Conservation (phyloP, 2,888 invertebrate genomes). For the Macrostomum cliftonense region DNA sequence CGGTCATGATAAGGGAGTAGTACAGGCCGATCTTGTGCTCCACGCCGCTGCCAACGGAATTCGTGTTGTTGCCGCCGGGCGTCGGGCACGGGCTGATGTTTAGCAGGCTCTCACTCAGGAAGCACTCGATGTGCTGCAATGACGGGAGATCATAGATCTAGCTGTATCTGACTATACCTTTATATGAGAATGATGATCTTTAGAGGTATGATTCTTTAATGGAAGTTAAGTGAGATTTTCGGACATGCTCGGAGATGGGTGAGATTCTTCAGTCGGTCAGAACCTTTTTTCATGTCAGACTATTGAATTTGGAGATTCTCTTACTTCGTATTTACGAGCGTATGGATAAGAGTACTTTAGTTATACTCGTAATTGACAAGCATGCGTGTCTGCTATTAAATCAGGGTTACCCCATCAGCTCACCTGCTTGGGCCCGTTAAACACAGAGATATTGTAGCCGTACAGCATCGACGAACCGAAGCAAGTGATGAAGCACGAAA, state of each 20-base stretch:
- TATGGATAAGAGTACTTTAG: not conserved
- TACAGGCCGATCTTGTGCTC: slow-evolving; percentile 40
- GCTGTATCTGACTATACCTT: too few species aligned
- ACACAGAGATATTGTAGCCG: slow-evolving; percentile 77
- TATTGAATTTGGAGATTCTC: too few species aligned
- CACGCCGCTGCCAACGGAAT: not conserved
- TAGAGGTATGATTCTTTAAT: too few species aligned
- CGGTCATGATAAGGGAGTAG: slow-evolving; percentile 76
- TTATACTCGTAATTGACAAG: not conserved
- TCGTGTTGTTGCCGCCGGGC: not conserved
- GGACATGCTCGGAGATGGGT: not conserved
- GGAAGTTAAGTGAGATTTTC: too few species aligned
- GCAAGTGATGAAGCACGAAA: slow-evolving; percentile 61
- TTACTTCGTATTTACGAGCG: too few species aligned
- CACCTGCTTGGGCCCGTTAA: slow-evolving; percentile 65
- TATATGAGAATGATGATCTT: too few species aligned
- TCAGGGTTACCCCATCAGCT: slow-evolving; percentile 18
- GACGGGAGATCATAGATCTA: too few species aligned
- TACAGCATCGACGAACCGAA: slow-evolving; percentile 78
- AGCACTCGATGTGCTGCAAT: slow-evolving; percentile 29
- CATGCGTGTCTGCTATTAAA: too few species aligned
- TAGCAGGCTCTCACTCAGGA: slow-evolving; percentile 46
- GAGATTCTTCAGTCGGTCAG: not conserved
- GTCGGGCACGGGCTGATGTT: not conserved
- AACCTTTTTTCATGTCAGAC: too few species aligned